Base-by-base conservation (phyloP, 2,888 invertebrate species). In the Unio delphinus region DNA sequence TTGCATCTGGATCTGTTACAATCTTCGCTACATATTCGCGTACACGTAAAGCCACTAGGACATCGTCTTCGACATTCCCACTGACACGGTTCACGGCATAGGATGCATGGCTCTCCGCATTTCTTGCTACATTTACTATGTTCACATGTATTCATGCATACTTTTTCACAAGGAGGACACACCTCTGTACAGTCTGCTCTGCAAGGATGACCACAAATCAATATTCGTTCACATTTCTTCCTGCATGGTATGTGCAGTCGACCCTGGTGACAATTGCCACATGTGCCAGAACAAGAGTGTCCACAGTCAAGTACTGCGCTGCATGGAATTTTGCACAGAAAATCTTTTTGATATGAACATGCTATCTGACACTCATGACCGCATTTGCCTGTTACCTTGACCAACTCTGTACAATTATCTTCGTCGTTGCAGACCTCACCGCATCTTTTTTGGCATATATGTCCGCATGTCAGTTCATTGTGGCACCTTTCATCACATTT, bases 171-270 rank as follows among this genome's bases (percentile, higher is more conserved):
- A 7, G 90, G 91, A 20, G 86, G 86, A 72, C 91, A 91, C 30
- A 23, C 71, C 30, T 76, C 73, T 61, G 85, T 83, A n/a, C 86
- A 79, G 69, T 72, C 70, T 45, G 81, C 83, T 30, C 68, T 70
- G 73, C 91, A 91, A 23, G 90, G 58, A 65, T 88, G 88, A 26
- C 86, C 87, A 70, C 88, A 88, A 20, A 94, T 92, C 72, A 93
- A 91, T 23, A 85, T 80, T 67, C 91, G 91, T 6, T 91, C 90
- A 87, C 94, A 94, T 26, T 89, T 88, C 79, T 92, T 90, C 55
- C 80, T 75, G 87, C 94, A 94, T 28, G 92, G 89, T 69, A 80
- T 83, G 87, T 94, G 94, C 68, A 94, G 87, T 20, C 93, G 91
- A 55, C 93, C 93, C 84, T 92, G 92, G 57, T 80, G 86, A 87